Percentiles rank a stretch among this genome's conserved stretches.
phyloP scores from a whole-genome alignment of 2,113 vertebrate genomes.

The Zeus faber region DNA sequence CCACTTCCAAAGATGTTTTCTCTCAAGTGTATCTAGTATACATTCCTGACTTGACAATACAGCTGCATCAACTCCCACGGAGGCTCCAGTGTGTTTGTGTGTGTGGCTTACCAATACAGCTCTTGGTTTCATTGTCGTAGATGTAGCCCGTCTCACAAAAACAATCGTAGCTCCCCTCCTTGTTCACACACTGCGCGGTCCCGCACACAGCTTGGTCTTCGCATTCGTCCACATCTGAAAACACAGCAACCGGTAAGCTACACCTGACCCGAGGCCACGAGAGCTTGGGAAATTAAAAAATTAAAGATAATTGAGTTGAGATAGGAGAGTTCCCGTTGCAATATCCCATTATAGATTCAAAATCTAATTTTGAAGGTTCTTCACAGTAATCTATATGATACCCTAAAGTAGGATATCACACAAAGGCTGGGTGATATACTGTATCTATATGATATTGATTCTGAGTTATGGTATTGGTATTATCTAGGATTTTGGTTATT shows the following conservation, averaged over 20 bases:
- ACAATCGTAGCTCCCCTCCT: conserved; percentile 81
- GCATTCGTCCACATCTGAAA: conserved; percentile 90
- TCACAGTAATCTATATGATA: too few species aligned
- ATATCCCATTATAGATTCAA: too few species aligned
- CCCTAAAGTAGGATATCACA: too few species aligned
- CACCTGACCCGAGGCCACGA: background rate
- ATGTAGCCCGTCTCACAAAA: conserved; percentile 82
- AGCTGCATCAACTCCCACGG: conserved; percentile 47
- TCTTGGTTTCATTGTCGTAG: conserved; percentile 78
- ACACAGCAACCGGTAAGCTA: conserved; percentile 20
- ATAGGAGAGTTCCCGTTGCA: too few species aligned
- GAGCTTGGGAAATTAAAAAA: too few species aligned
- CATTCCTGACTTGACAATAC: conserved; percentile 50
- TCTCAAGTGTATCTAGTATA: too few species aligned
- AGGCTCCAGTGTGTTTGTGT: conserved; percentile 23
- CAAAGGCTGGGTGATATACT: too few species aligned
- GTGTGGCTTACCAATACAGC: conserved; percentile 79
- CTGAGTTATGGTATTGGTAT: too few species aligned
- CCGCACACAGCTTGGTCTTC: conserved; percentile 78
- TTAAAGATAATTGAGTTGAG: too few species aligned
- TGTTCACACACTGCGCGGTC: conserved; percentile 82
- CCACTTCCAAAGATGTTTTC: conserved; percentile 44
- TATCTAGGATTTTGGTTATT: too few species aligned
- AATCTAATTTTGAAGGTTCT: too few species aligned
- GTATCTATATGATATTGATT: too few species aligned